These are phyloP conservation scores for Trichosurus vulpecula DNA, from an alignment of 2,797 vertebrate species.

Conservation along the genomic window DNA sequence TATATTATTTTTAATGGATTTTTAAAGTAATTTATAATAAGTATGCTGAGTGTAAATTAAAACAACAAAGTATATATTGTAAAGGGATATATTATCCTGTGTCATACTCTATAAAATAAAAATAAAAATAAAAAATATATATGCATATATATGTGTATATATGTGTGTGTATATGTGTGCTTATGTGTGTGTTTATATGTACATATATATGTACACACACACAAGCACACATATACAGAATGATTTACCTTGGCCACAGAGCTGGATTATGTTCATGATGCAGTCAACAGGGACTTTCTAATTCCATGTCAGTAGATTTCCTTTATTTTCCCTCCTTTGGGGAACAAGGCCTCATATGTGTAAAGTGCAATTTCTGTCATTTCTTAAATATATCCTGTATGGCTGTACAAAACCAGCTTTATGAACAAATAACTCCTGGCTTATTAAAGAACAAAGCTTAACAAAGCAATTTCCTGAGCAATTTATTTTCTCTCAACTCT, in stretches of 20 bases:
- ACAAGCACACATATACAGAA: background rate
- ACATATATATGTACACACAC: too few species aligned
- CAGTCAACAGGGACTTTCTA: slow-evolving; percentile 79
- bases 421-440: slow-evolving; percentile 82
- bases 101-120: slow-evolving; percentile 75
- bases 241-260: slow-evolving; percentile 72
- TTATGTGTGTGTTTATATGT: too few species aligned
- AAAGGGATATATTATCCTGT: slow-evolving; percentile 85
- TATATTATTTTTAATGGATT: slow-evolving; percentile 81
- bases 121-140: slow-evolving; percentile 58
- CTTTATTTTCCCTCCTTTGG: slow-evolving; percentile 33
- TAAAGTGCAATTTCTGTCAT: slow-evolving; percentile 86
- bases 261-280: slow-evolving; percentile 63
- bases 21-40: slow-evolving; percentile 87
- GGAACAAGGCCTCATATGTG: slow-evolving; percentile 78
- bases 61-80: slow-evolving; percentile 82
- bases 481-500: slow-evolving; percentile 63
- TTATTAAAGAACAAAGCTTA: slow-evolving; percentile 86
- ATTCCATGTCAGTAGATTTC: slow-evolving; percentile 64
- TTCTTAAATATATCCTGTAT: slow-evolving; percentile 81
- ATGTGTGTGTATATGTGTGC: too few species aligned
- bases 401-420: slow-evolving; percentile 84
- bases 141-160: background rate
- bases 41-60: slow-evolving; percentile 86
- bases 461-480: slow-evolving; percentile 66